Base-by-base conservation (phyloP, 2,888 invertebrate species). In the Antheraea assamensis region DNA sequence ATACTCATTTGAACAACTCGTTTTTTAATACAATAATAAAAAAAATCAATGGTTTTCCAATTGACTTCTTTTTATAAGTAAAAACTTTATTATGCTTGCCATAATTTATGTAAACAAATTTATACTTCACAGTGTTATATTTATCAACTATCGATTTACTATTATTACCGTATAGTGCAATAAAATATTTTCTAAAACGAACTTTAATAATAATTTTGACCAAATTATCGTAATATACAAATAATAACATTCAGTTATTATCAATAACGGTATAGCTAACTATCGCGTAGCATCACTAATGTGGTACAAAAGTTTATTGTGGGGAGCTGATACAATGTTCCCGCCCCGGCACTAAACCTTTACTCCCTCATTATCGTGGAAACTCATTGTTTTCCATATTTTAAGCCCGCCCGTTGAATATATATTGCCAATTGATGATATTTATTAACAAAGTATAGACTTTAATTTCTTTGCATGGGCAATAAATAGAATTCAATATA, bases 351-450 rank as follows among this genome's bases (percentile, higher is more conserved):
- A 83, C 86, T 88, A 89, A 89, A 88, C 92, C 90, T 87, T 88
- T 85, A 87, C 89, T 90, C 77, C 91, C 92, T 89, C 91, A 92
- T 93, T 93, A 92, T 87, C 89, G 89, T 85, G 87, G 82, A 88
- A 82, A 87, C 83, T 89, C 90, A 93, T 95, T 95, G 94, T 95
- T 93, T 93, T 89, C 89, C 83, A 90, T 86, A 90, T 92, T 93
- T 89, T 90, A 91, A 91, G 90, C 84, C 81, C 80, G 79, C 82
- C 81, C 79, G 84, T 87, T 88, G 83, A 88, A 88, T 80, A 24
- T 58, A 79, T 78, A 78, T 76, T 31, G 70, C 55, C 70, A 58
- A 73, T 58, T 73, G 73, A 58, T 61, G 35, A 68, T 68, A 35
- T 68, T 68, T 68, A 68, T 68, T 35, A 68, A 21, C 21, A n/a